phyloP scores from a whole-genome alignment of 2,888 invertebrate genomes.

The Troilus luridus region DNA sequence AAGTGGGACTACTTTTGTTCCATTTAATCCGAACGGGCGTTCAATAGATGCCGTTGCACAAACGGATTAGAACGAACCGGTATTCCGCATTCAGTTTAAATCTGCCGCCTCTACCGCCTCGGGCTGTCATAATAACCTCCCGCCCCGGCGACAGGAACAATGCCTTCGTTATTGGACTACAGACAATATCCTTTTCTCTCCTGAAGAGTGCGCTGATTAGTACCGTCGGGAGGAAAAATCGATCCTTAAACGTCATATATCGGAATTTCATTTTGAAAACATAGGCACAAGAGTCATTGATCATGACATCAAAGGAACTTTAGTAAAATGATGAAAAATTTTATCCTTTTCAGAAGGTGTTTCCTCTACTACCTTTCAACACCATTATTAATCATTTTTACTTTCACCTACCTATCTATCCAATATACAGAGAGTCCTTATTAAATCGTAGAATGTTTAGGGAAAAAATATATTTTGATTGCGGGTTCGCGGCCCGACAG shows the following conservation, averaged over 20 bases:
- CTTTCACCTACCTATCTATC: background rate
- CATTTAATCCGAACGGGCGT: background rate
- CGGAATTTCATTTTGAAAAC: background rate
- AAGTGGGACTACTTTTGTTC: conserved; percentile 2
- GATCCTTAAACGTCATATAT: background rate
- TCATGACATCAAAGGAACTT: background rate
- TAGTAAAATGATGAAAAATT: background rate
- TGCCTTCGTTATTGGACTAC: background rate
- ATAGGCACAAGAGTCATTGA: background rate
- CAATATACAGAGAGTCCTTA: too few species aligned
- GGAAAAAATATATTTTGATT: too few species aligned
- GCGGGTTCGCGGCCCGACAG: too few species aligned
- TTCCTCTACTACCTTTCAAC: background rate
- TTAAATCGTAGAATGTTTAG: too few species aligned
- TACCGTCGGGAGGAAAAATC: background rate
- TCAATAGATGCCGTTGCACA: background rate
- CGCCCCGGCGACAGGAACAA: background rate
- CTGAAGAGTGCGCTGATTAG: background rate
- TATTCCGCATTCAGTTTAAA: background rate
- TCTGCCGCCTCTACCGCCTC: background rate
- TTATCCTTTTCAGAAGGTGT: background rate
- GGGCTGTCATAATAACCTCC: background rate
- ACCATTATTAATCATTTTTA: background rate
- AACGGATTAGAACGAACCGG: conserved; percentile 8
- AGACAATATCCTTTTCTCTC: conserved; percentile 21